Conservation (phyloP, 2,113 vertebrate species). For the Vulpes vulpes region DNA sequence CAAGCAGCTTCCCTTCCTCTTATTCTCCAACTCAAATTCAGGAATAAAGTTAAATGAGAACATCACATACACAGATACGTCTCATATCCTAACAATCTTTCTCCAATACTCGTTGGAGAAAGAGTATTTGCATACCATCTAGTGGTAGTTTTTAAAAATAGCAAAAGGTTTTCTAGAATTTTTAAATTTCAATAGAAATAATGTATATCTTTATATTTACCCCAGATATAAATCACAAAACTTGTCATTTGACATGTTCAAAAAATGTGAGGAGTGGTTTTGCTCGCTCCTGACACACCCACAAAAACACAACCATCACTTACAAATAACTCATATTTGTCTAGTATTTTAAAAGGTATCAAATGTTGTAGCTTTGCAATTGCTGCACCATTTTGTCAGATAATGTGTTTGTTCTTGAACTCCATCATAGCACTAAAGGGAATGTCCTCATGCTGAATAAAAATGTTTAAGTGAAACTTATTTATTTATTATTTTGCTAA, state of each 20-base stretch:
- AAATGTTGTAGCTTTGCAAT: neutral
- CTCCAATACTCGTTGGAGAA: neutral
- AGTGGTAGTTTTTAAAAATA: conserved; percentile 73
- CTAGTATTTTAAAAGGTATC: neutral
- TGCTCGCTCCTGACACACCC: neutral
- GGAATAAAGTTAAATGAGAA: conserved; percentile 4
- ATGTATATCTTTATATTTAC: neutral
- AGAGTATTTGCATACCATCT: conserved; percentile 87
- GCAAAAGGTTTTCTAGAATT: neutral
- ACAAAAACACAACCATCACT: neutral
- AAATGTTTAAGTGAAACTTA: neutral
- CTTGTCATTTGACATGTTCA: neutral
- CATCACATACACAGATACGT: neutral
- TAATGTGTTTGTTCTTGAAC: neutral
- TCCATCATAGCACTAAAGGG: neutral
- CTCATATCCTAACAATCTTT: neutral
- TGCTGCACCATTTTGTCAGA: neutral
- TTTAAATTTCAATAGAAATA: neutral
- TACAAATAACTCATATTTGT: neutral
- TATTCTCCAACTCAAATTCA: neutral
- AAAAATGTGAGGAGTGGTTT: neutral
- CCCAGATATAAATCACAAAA: conserved; percentile 14
- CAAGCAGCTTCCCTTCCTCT: neutral
- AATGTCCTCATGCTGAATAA: neutral
- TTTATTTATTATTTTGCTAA: neutral